Conservation (phyloP, 2,888 invertebrate species). For the Scrobipalpa costella region DNA sequence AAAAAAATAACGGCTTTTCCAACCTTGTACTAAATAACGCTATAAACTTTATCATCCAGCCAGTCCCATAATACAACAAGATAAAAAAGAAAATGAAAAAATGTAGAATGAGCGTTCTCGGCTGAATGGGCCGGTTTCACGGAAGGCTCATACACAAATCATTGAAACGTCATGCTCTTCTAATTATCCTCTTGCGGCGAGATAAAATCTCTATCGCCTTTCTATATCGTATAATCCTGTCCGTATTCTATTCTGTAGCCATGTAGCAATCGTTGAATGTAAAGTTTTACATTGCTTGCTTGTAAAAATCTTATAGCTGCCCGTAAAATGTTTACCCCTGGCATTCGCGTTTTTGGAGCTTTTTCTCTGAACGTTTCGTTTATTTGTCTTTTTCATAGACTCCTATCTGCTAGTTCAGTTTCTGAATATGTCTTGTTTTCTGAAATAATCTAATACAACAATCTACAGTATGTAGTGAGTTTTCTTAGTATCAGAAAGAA, state of each 20-base stretch:
- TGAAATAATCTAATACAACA: too few species aligned
- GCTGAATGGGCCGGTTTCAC: slow-evolving; percentile 48
- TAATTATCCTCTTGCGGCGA: slow-evolving; percentile 54
- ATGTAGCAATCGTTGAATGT: background rate
- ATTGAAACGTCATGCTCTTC: slow-evolving; percentile 51
- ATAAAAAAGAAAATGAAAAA: slow-evolving; percentile 9
- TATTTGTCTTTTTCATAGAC: background rate
- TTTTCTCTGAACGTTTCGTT: slow-evolving; percentile 7
- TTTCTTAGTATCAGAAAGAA: too few species aligned
- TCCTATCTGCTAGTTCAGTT: background rate
- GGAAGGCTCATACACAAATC: slow-evolving; percentile 59
- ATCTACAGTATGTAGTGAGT: too few species aligned
- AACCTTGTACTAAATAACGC: background rate
- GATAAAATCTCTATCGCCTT: slow-evolving; percentile 62
- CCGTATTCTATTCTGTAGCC: slow-evolving; percentile 11
- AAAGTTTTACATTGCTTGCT: slow-evolving; percentile 8
- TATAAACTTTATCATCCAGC: background rate
- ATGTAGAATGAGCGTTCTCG: slow-evolving; percentile 8
- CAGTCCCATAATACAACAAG: background rate
- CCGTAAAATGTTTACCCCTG: background rate
- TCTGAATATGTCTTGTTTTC: background rate
- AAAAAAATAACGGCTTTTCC: background rate
- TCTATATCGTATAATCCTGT: slow-evolving; percentile 34
- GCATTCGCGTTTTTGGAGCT: background rate
- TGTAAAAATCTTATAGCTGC: slow-evolving; percentile 1